Evolutionary conservation across 2,888 invertebrate species (phyloP).

Genomic region (Metallyticus violacea): DNA sequence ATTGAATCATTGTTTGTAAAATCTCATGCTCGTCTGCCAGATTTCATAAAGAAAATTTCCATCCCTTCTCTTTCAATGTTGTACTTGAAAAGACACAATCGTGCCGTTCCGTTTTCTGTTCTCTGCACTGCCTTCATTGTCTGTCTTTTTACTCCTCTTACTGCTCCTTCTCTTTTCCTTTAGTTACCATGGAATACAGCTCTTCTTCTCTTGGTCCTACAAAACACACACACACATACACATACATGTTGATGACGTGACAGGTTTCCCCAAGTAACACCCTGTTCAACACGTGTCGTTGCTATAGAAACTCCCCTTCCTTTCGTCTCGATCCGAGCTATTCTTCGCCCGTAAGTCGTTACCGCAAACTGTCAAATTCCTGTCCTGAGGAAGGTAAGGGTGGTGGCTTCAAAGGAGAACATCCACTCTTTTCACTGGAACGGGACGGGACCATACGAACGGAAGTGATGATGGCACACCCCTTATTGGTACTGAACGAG

Average conservation of each 20-base stretch:
- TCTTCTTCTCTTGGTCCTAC: background rate
- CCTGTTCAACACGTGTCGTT: conserved; percentile 24
- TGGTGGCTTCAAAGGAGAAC: background rate
- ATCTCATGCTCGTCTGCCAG: too few species aligned
- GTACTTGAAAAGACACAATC: too few species aligned
- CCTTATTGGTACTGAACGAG: background rate
- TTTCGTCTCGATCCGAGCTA: background rate
- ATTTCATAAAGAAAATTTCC: too few species aligned
- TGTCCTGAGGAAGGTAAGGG: background rate
- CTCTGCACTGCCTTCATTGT: background rate
- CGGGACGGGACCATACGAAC: background rate
- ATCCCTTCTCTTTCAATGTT: too few species aligned
- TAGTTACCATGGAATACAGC: background rate
- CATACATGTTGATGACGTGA: background rate
- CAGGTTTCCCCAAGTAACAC: conserved; percentile 23
- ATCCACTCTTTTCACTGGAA: too few species aligned
- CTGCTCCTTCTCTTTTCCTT: background rate
- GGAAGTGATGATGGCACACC: background rate
- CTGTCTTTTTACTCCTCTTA: too few species aligned
- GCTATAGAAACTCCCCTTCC: conserved; percentile 10
- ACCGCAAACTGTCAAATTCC: conserved; percentile 20
- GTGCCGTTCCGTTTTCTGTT: too few species aligned
- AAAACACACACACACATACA: too few species aligned
- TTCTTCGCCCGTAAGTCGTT: conserved; percentile 13
- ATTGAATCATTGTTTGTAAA: too few species aligned